Evolutionary conservation across 2,113 vertebrate genomes (phyloP), one percentile per base, ranked within the genome.

Genomic region (Crotophaga sulcirostris): DNA sequence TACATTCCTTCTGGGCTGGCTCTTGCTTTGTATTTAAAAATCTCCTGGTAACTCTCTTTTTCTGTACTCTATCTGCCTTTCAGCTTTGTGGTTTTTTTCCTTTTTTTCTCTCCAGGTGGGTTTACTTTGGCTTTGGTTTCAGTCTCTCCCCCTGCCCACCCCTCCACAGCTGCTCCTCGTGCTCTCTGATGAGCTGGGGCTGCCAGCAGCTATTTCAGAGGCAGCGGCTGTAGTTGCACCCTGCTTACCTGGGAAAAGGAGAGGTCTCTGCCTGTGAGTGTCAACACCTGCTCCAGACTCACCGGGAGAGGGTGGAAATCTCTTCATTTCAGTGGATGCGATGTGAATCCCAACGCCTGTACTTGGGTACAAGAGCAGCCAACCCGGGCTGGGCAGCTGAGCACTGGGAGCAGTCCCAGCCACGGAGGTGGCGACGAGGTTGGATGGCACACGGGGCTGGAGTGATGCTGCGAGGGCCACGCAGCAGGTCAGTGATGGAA

Each of bases 1-100:
- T 95, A 25, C 91, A 77, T 90, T 92, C 86, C 72, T 96, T 92
- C 91, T 83, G 83, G 62, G 54, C 79, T 93, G 66, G 40, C 75
- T 93, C 83, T 72, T 59, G 42, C 82, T 94, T 94, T 95, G 79
- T 88, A 12, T 86, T 90, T 88, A 51, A 85, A 62, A 88, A 52
- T 85, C 89, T 88, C 89, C 83, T 85, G 54, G 62, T 85, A 69
- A 79, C 58, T 77, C 29, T 14, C 34, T 85, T 66, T 84, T 36
- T 28, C 78, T 73, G 49, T 36, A 23, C 18, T 59, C 66, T 44
- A 23, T 16, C 70, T 58, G 89, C 82, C 67, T 88, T 82, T 85
- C 89, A 72, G 47, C 49, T 77, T 52, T 73, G 47, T 45, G 42
- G 33, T 3, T 66, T 89, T 77, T 64, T 38, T 11, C 13, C 9